Percentiles rank a stretch among this genome's conserved stretches.
phyloP scores from a whole-genome alignment of 2,888 invertebrate genomes.

The Phlogophora meticulosa region DNA sequence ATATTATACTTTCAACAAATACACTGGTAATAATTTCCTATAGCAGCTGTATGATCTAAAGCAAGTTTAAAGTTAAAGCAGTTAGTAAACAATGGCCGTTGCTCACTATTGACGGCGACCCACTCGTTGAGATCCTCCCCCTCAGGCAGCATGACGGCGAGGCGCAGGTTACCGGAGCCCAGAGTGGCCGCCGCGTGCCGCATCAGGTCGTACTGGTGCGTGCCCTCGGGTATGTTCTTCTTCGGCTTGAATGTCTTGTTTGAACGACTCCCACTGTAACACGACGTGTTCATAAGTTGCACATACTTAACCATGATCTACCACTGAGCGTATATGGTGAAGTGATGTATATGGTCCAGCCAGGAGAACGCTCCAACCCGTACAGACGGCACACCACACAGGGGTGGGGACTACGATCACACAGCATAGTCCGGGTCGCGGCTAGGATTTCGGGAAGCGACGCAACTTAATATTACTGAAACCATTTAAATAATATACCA shows the following conservation, averaged over 20 bases:
- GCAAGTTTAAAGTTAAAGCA: neutral
- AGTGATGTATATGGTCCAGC: neutral
- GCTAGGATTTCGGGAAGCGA: neutral
- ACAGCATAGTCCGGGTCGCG: neutral
- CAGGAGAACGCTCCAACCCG: neutral
- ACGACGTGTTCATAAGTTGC: slow-evolving; percentile 15
- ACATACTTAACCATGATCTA: neutral
- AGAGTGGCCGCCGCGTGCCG: slow-evolving; percentile 99
- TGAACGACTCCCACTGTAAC: slow-evolving; percentile 95
- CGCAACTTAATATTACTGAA: neutral
- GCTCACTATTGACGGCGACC: slow-evolving; percentile 99
- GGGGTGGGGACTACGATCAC: neutral
- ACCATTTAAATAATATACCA: slow-evolving; percentile 54
- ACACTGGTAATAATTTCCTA: neutral
- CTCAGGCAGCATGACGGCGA: slow-evolving; percentile 99
- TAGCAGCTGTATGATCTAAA: neutral
- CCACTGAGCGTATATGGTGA: no score
- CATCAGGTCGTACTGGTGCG: slow-evolving; percentile 99
- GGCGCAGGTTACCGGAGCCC: slow-evolving; percentile 98
- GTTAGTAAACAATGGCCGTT: slow-evolving; percentile 9
- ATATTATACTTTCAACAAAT: neutral
- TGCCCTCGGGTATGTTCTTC: slow-evolving; percentile 99
- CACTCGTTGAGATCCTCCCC: slow-evolving; percentile 99
- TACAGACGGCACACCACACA: neutral
- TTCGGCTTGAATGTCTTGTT: slow-evolving; percentile 99